Percentiles rank a stretch among this genome's conserved stretches.
Conservation (phyloP, 92 coral and sea anemone genomes). For the Montipora capitata region DNA sequence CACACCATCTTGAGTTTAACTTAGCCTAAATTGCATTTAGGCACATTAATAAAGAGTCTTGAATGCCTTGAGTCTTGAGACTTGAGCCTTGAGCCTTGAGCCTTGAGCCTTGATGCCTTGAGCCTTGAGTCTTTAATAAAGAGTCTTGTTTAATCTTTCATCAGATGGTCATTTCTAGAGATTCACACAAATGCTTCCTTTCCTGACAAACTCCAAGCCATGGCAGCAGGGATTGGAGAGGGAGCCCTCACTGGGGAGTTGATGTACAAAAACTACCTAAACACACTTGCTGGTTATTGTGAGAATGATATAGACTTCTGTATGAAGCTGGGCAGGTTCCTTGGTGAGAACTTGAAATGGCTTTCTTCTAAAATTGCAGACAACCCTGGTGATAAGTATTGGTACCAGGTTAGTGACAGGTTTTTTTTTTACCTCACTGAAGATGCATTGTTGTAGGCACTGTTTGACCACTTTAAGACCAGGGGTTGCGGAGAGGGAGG, state of each 20-base stretch:
- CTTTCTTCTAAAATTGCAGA: constrained; percentile 55
- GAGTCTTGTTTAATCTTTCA: background rate
- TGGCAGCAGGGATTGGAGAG: constrained; percentile 92
- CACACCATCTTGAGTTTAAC: no score
- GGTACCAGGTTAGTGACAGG: constrained; percentile 87
- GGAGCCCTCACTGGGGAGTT: constrained; percentile 91
- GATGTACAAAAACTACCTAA: constrained; percentile 75
- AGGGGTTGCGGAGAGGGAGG: no score
- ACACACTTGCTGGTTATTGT: constrained; percentile 82
- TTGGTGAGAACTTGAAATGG: constrained; percentile 80
- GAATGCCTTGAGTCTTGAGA: no score
- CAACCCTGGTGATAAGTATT: constrained; percentile 79
- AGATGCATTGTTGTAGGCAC: no score
- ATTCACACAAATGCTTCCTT: constrained; percentile 85
- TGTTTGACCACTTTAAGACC: no score
- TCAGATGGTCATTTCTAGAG: constrained; percentile 91
- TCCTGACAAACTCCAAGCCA: constrained; percentile 81
- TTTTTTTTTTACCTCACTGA: background rate
- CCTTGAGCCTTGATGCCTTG: no score
- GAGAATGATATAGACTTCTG: constrained; percentile 76
- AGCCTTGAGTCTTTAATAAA: no score
- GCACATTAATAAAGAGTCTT: no score
- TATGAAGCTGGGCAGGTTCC: constrained; percentile 66
- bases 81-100: no score
- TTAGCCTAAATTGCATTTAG: no score